Percentiles rank a stretch among this genome's conserved stretches.
phyloP scores from a whole-genome alignment of 2,113 vertebrate genomes.

The Silurus asotus region DNA sequence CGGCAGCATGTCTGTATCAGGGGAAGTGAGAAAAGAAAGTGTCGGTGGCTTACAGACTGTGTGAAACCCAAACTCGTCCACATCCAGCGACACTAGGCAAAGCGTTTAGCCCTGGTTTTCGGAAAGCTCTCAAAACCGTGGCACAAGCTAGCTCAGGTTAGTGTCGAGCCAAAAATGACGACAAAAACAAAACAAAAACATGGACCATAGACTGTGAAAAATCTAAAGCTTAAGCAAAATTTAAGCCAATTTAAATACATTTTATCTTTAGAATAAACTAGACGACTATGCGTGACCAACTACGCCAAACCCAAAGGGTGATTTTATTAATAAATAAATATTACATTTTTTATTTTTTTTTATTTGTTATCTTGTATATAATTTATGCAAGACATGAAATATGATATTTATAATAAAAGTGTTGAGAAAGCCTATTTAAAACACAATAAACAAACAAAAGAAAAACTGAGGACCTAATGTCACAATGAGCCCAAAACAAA shows the following conservation, averaged over 20 bases:
- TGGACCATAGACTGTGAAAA: background rate
- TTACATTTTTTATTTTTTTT: too few species aligned
- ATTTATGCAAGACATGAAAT: too few species aligned
- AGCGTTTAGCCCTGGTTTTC: background rate
- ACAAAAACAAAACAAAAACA: background rate
- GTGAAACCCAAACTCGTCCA: background rate
- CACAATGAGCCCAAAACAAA: too few species aligned
- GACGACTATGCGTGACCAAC: background rate
- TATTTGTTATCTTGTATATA: too few species aligned
- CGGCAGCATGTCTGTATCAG: background rate
- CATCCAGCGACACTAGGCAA: background rate
- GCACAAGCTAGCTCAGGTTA: background rate
- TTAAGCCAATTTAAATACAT: too few species aligned
- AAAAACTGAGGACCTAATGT: background rate
- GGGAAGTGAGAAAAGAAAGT: constrained; percentile 10
- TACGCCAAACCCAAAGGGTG: background rate
- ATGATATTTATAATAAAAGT: too few species aligned
- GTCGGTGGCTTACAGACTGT: background rate
- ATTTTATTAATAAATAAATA: too few species aligned
- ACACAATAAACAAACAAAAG: too few species aligned
- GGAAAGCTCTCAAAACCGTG: background rate
- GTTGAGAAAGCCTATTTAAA: too few species aligned
- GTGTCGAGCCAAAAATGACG: background rate
- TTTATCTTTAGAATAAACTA: background rate
- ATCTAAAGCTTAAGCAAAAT: background rate